Percentiles rank a stretch among this genome's conserved stretches.
Conservation (phyloP, 2,888 invertebrate genomes). For the Zhengitettix transpicula region DNA sequence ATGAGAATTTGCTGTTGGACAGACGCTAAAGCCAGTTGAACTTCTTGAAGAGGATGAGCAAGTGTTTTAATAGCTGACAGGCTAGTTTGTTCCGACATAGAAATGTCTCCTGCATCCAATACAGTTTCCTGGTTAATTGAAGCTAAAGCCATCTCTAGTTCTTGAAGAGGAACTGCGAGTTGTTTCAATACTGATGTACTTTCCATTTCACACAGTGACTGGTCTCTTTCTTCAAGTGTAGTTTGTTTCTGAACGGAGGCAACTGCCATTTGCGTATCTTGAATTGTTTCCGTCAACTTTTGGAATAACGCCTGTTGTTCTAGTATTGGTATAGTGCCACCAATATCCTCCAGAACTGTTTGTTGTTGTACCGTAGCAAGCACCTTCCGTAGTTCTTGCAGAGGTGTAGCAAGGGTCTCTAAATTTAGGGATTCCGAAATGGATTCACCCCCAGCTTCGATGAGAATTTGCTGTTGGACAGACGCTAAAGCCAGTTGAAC, state of each 20-base stretch:
- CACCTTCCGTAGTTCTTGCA: not conserved
- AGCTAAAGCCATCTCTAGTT: not conserved
- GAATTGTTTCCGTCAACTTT: conserved; percentile 9
- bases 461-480: not conserved
- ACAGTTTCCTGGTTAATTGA: not conserved
- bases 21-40: not conserved
- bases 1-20: conserved; percentile 13
- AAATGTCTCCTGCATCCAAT: conserved; percentile 1
- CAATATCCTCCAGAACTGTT: not conserved
- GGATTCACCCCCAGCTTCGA: not conserved
- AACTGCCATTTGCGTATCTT: conserved; percentile 10
- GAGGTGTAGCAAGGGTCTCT: not conserved
- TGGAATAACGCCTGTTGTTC: conserved; percentile 2
- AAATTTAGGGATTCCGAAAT: not conserved
- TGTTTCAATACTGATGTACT: not conserved
- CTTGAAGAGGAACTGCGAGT: not conserved
- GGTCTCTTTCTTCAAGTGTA: conserved; percentile 4
- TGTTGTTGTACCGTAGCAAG: not conserved
- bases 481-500: not conserved
- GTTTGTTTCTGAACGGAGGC: conserved; percentile 9
- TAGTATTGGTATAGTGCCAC: not conserved
- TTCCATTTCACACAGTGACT: conserved; percentile 6
- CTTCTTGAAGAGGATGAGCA: conserved; percentile 20
- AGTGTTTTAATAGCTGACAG: conserved; percentile 24
- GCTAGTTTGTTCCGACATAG: conserved; percentile 16